Conservation (phyloP, 2,113 vertebrate genomes). For the Pomatorhinus ruficollis region DNA sequence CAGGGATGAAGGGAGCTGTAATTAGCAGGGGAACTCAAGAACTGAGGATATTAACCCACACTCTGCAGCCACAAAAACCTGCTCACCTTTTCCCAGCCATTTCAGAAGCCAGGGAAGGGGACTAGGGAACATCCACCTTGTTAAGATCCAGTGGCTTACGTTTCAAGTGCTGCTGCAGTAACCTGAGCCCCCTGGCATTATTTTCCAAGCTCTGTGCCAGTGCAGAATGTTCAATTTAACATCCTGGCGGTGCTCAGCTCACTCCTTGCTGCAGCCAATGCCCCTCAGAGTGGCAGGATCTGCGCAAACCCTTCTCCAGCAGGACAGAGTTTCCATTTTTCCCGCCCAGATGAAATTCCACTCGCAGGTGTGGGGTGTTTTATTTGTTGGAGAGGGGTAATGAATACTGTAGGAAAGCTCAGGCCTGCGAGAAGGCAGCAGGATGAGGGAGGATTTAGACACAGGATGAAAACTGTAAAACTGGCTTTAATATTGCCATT, state of each 20-base stretch:
- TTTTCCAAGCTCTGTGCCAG: constrained; percentile 27
- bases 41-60: background rate
- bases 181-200: background rate
- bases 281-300: background rate
- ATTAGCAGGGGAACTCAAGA: background rate
- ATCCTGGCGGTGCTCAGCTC: background rate
- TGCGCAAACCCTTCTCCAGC: background rate
- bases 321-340: constrained; percentile 22
- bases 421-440: background rate
- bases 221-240: background rate
- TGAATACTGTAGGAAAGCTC: background rate
- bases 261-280: background rate
- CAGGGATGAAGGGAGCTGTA: background rate
- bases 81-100: background rate
- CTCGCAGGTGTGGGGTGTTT: constrained; percentile 7
- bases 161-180: background rate
- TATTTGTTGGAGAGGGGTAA: background rate
- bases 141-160: background rate
- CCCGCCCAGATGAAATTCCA: constrained; percentile 49
- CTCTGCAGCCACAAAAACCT: background rate
- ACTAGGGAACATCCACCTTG: background rate
- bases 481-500: constrained; percentile 4
- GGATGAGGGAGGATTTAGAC: constrained; percentile 38
- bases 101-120: background rate
- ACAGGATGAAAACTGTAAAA: constrained; percentile 33